Evolutionary conservation across 2,113 vertebrate species (phyloP), one percentile per base, ranked within the genome.

Genomic region (Colossoma macropomum): DNA sequence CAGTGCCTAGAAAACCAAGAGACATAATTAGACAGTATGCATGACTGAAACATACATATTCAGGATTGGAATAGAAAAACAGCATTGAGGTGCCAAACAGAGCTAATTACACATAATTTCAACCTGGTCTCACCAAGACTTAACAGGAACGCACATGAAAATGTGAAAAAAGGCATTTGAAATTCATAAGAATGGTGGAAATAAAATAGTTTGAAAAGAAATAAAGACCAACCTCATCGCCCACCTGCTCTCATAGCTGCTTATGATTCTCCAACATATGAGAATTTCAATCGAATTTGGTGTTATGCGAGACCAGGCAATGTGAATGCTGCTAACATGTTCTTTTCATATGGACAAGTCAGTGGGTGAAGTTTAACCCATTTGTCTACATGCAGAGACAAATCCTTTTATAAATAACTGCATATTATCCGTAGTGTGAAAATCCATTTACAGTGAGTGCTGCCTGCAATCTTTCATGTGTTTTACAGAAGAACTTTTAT

Each of bases 21-120:
- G 65, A 76, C 59, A 60, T 48, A 34, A 52, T 81, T 73, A 81
- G 17, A 70, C 63, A 2, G 10, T 32, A 60, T 25, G 21, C 45
- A 32, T 62, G 41, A 69, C 34, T 50, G 72, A 28, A 81, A 72
- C 54, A 65, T 60, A 77, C 63, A 81, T 72, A 70, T 81, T 77
- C n/a, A 65, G 17, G 3, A 25, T 48, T 38, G 41, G 30, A 59
- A 63, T n/a, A 60, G 13, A 48, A 74, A 69, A 76, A 59, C 72
- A 60, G 50, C 38, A 60, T 3, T 21, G 16, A 21, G 56, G 11
- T 80, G 45, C 69, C 68, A 80, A 62, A 15, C 56, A 62, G 71
- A 81, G 56, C 17, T 50, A 48, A 62, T 59, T 72, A 45, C 68
- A 77, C 56, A 62, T 62, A 62, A 72, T 71, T 71, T 25, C 45